phyloP scores from a whole-genome alignment of 53 echinoderm and acorn worm species.

The Holothuria leucospilota region DNA sequence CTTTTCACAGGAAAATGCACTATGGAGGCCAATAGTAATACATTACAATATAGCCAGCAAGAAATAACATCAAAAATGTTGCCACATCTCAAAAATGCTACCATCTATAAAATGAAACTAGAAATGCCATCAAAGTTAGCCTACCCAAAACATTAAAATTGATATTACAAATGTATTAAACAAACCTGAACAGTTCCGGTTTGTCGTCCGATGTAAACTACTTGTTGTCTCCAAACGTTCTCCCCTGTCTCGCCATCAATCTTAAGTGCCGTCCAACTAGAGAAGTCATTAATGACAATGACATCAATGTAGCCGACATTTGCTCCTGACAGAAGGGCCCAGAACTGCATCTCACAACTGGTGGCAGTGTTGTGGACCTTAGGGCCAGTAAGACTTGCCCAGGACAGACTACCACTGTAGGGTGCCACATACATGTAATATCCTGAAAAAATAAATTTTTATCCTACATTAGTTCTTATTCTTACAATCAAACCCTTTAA shows the following conservation, averaged over 20 bases:
- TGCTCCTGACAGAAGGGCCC: conserved; percentile 73
- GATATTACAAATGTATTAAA: not conserved
- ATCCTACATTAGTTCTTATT: not conserved
- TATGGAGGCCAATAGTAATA: too few relatives aligned
- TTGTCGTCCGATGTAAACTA: conserved; percentile 20
- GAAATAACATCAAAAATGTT: too few relatives aligned
- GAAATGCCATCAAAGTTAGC: too few relatives aligned
- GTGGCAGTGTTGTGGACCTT: conserved; percentile 75
- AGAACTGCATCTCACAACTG: conserved; percentile 82
- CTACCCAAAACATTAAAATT: not conserved
- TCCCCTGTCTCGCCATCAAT: not conserved
- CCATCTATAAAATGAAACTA: too few relatives aligned
- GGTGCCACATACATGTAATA: conserved; percentile 91
- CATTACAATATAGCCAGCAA: too few relatives aligned
- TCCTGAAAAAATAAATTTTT: conserved; percentile 43
- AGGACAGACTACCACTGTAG: conserved; percentile 47
- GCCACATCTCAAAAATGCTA: too few relatives aligned
- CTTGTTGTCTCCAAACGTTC: conserved; percentile 24
- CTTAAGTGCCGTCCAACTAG: conserved; percentile 28
- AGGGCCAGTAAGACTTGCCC: conserved; percentile 67
- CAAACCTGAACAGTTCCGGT: conserved; percentile 31
- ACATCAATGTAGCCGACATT: conserved; percentile 72
- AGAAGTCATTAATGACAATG: conserved; percentile 42
- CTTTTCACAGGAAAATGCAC: too few relatives aligned
- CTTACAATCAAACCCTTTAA: too few relatives aligned